These are phyloP conservation scores for Caenorhabditis sp. DNA, from an alignment of 2,888 invertebrate species.

Conservation along the genomic window DNA sequence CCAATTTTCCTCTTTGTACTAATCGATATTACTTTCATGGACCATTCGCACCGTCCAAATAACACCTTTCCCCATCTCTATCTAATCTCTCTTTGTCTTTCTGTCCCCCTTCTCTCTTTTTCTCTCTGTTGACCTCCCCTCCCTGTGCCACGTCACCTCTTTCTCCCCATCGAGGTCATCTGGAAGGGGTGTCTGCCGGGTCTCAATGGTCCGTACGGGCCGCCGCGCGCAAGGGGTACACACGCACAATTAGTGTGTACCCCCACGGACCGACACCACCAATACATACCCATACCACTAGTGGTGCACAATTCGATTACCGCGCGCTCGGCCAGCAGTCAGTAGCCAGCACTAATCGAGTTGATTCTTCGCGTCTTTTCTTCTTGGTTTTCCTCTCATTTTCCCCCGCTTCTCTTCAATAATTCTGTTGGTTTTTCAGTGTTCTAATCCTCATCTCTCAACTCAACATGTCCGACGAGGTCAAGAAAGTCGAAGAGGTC, in stretches of 20 bases:
- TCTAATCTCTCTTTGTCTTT: neutral
- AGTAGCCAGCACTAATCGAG: neutral
- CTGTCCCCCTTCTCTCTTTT: neutral
- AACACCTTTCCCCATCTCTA: neutral
- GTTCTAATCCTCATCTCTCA: constrained; percentile 21
- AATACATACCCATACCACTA: neutral
- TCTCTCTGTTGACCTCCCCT: neutral
- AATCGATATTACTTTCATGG: neutral
- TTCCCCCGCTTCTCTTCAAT: neutral
- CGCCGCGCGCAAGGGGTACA: too few species aligned
- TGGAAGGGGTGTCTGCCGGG: too few species aligned
- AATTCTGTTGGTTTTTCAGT: neutral
- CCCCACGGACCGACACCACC: neutral
- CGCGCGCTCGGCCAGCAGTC: neutral
- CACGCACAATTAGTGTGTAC: constrained; percentile 3
- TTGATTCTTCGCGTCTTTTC: constrained; percentile 1
- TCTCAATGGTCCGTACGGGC: too few species aligned
- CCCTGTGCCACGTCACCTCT: neutral
- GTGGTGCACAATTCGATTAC: neutral
- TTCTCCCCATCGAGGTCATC: neutral
- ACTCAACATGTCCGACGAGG: constrained; percentile 47
- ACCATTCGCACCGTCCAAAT: neutral
- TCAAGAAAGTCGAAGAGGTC: constrained; percentile 54
- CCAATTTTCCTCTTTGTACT: neutral
- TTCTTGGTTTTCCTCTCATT: neutral